phyloP scores from a whole-genome alignment of 2,797 vertebrate genomes.

The Brachyrhaphis roseni region DNA sequence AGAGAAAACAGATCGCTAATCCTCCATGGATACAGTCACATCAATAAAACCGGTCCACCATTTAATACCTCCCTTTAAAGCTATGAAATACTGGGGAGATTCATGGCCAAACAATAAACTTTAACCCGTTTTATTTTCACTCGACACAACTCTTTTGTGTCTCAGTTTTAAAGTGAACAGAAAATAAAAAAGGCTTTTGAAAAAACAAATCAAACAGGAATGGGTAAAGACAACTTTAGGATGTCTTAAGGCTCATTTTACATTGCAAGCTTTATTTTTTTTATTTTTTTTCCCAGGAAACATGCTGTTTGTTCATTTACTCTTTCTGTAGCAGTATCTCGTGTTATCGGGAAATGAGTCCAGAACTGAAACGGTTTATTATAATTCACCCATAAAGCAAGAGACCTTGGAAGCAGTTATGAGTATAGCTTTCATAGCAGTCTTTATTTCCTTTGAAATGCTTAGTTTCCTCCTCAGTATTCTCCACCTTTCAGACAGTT shows the following conservation, averaged over 20 bases:
- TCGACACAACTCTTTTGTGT: slow-evolving; percentile 39
- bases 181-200: slow-evolving; percentile 41
- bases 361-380: slow-evolving; percentile 24
- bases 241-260: slow-evolving; percentile 6
- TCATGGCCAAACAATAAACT: slow-evolving; percentile 42
- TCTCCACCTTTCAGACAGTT: slow-evolving; percentile 27
- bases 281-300: slow-evolving; percentile 2
- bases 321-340: slow-evolving; percentile 28
- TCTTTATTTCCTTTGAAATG: slow-evolving; percentile 39
- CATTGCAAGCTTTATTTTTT: slow-evolving; percentile 10
- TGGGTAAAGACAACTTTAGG: slow-evolving; percentile 38
- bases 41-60: slow-evolving; percentile 71
- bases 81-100: slow-evolving; percentile 63
- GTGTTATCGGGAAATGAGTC: slow-evolving; percentile 8
- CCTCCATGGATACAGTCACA: slow-evolving; percentile 66
- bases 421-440: slow-evolving; percentile 36
- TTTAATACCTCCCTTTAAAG: slow-evolving; percentile 67
- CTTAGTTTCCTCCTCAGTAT: slow-evolving; percentile 33
- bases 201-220: slow-evolving; percentile 45
- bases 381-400: slow-evolving; percentile 23
- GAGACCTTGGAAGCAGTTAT: slow-evolving; percentile 31
- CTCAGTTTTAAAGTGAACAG: slow-evolving; percentile 32
- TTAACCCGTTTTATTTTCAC: slow-evolving; percentile 51
- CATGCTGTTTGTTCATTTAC: slow-evolving; percentile 37
- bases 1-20: slow-evolving; percentile 67